Evolutionary conservation across 2,797 vertebrate species (phyloP), one percentile per base, ranked within the genome.

Genomic region (Brotula barbata): DNA sequence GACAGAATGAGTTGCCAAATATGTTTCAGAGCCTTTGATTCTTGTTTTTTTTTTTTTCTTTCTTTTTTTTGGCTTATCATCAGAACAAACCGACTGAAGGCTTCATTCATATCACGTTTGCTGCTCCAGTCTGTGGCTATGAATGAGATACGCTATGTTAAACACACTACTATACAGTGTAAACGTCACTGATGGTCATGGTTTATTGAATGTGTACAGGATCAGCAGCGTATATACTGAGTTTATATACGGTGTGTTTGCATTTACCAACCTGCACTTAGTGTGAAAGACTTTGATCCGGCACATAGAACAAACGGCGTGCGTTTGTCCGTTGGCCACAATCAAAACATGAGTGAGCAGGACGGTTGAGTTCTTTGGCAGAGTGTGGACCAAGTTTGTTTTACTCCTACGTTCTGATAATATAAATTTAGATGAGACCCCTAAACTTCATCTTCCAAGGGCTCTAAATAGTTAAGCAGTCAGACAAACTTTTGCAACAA

Each of bases 271-370:
- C 45, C 44, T 72, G 51, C 61, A 58, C 56, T 59, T 56, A 15
- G 51, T 57, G 41, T 42, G 40, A 40, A 17, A 40, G 16, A 28
- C 19, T 48, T 50, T 67, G 36, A 52, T 58, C 28, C 22, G 62
- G 73, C 74, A 78, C 71, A 80, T 64, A 64, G 2, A 55, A 33
- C 33, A 20, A 55, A 43, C 56, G 7, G 16, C 58, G 28, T 71
- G 4, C 9, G 5, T 23, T 54, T 62, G 39, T 51, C 46, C 42
- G 8, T 28, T 4, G 25, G n/a, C n/a, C n/a, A n/a, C 16, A 44
- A 72, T 57, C 59, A 52, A 57, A 53, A 59, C 25, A 14, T 56
- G 43, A 64, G 33, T 45, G 39, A 64, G 3, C 53, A 62, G 44
- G 47, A 20, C 48, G 51, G n/a, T 34, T 58, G 3, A n/a, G n/a